Percentiles rank a stretch among this genome's conserved stretches.
Conservation (phyloP, 2,888 invertebrate species). For the Spilarctia lutea region DNA sequence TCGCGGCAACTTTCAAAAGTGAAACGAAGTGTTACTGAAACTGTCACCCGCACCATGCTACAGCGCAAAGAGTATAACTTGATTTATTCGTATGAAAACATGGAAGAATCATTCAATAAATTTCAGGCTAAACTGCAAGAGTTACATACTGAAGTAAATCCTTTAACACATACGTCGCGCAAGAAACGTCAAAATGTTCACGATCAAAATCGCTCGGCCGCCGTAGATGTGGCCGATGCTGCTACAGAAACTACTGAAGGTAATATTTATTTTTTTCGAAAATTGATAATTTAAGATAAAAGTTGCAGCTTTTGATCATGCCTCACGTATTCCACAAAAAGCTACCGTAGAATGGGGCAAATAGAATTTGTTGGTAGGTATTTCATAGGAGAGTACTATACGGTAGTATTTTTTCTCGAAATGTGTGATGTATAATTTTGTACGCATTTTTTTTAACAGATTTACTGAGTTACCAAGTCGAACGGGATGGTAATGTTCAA, state of each 20-base stretch:
- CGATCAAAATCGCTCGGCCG: slow-evolving; percentile 66
- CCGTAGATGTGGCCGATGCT: slow-evolving; percentile 54
- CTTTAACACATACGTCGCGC: slow-evolving; percentile 57
- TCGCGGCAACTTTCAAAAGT: too few relatives aligned
- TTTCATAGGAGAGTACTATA: too few relatives aligned
- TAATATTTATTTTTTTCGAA: neutral
- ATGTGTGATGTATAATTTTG: neutral
- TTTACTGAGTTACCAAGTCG: slow-evolving; percentile 66
- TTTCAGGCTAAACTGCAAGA: slow-evolving; percentile 67
- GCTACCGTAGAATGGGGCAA: neutral
- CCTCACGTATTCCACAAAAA: too few relatives aligned
- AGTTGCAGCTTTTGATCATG: too few relatives aligned
- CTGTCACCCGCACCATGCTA: too few relatives aligned
- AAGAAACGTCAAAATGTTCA: slow-evolving; percentile 73
- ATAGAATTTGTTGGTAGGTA: too few relatives aligned
- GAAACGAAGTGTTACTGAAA: too few relatives aligned
- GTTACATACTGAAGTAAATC: slow-evolving; percentile 51
- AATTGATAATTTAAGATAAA: too few relatives aligned
- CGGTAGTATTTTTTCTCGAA: neutral
- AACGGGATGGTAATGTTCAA: slow-evolving; percentile 57
- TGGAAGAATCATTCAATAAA: neutral
- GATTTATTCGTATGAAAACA: too few relatives aligned
- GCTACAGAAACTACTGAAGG: slow-evolving; percentile 63
- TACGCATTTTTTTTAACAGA: slow-evolving; percentile 55
- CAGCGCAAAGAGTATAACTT: too few relatives aligned